Base-by-base conservation (phyloP, 2,113 vertebrate species). In the Podarcis muralis region DNA sequence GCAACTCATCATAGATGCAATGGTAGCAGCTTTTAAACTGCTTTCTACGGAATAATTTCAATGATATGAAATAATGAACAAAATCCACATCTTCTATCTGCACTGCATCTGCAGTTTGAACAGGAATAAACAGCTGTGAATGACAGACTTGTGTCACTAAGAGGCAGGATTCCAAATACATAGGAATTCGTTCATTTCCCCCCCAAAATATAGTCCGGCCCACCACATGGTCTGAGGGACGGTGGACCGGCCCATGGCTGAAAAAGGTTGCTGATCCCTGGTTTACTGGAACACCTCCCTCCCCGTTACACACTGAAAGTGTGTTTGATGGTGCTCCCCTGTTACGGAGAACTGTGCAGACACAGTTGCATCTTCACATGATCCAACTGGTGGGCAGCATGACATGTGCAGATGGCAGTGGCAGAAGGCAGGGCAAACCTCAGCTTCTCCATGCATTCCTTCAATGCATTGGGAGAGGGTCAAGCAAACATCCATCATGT, bases 141-240 rank as follows among this genome's bases (percentile, higher is more conserved):
- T 0, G 1, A 81, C 90, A 81, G 87, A 32, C n/a, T 91, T 93
- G 93, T 88, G 75, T 69, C 89, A 66, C 76, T 32, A 80, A 84
- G 89, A 92, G 87, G 79, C 6, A 82, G 59, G 35, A 40, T 75
- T 91, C n/a, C 83, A 90, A 92, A 90, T 90, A 84, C 25, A 43
- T 43, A 43, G 40, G 6, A 43, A 43, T 43, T 43, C 1, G 6
- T 43, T 43, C 40, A 43, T 43, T 43, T 43, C 6, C 40, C 40
- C 40, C 40, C 40, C 6, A 43, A 43, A 43, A 43, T 43, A 43
- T 43, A 43, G 40, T 43, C 6, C 6, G 1, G 6, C 40, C 40
- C 40, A 43, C 40, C 40, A 43, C 40, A 43, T 43, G 40, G 40
- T 43, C 40, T 43, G 40, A 43, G 40, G 40, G 40, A 43, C 40